phyloP scores from a whole-genome alignment of 1,140 invertebrate genomes.

The Geopemphigus sp. region DNA sequence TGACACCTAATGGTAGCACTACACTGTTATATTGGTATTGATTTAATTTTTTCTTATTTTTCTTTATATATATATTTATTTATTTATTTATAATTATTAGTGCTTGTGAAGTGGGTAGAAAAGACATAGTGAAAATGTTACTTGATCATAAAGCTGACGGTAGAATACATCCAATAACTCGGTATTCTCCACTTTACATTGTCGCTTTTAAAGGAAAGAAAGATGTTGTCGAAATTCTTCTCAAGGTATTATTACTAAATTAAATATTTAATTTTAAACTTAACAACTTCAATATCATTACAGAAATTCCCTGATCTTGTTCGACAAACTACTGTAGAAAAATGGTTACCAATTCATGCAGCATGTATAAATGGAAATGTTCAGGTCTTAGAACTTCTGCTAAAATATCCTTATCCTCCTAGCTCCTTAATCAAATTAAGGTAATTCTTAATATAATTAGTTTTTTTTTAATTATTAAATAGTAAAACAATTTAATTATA shows the following conservation, averaged over 20 bases:
- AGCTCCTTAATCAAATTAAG: constrained; percentile 66
- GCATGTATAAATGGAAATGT: constrained; percentile 85
- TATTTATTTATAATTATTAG: constrained; percentile 57
- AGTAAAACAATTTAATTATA: constrained; percentile 55
- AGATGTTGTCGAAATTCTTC: constrained; percentile 76
- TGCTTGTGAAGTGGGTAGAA: constrained; percentile 77
- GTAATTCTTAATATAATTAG: constrained; percentile 55
- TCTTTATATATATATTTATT: background rate
- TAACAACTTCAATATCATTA: constrained; percentile 51
- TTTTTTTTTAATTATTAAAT: constrained; percentile 22
- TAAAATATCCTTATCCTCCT: constrained; percentile 80
- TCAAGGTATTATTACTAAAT: constrained; percentile 57
- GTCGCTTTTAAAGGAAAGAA: constrained; percentile 82
- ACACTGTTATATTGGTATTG: constrained; percentile 77
- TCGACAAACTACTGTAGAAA: constrained; percentile 80
- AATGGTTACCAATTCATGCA: constrained; percentile 89
- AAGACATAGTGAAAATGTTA: constrained; percentile 75
- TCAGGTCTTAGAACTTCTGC: constrained; percentile 70
- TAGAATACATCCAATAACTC: constrained; percentile 80
- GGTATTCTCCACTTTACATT: constrained; percentile 89
- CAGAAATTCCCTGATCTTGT: constrained; percentile 65
- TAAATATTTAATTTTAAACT: constrained; percentile 5
- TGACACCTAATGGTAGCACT: constrained; percentile 80
- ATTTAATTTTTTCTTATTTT: background rate
- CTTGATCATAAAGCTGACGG: constrained; percentile 81